phyloP scores from a whole-genome alignment of 2,888 invertebrate genomes.

The Sinohyriopsis cumingii region DNA sequence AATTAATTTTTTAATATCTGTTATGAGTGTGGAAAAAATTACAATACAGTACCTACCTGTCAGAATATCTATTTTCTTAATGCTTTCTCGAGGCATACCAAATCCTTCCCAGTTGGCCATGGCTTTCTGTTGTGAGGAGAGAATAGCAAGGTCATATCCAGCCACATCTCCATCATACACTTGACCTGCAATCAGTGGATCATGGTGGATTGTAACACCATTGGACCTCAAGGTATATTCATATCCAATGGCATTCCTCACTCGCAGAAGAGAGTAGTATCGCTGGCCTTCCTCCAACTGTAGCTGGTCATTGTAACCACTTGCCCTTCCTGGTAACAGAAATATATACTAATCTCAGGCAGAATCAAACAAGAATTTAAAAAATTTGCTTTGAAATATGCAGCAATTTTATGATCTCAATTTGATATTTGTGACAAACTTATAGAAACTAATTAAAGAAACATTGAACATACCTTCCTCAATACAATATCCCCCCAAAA shows the following conservation, averaged over 20 bases:
- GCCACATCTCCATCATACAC: conserved; percentile 50
- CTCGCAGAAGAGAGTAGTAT: conserved; percentile 48
- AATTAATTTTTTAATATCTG: no score
- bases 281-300: conserved; percentile 44
- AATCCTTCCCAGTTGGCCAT: conserved; percentile 61
- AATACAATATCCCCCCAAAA: no score
- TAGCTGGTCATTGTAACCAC: conserved; percentile 50
- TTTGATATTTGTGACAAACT: no score
- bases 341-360: neutral
- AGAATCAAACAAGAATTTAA: neutral
- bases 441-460: no score
- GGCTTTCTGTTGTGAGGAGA: conserved; percentile 36
- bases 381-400: neutral
- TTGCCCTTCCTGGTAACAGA: conserved; percentile 33
- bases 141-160: conserved; percentile 45
- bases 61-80: conserved; percentile 22
- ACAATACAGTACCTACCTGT: conserved; percentile 25
- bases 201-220: conserved; percentile 50
- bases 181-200: conserved; percentile 53
- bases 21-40: no score
- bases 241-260: conserved; percentile 48
- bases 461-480: no score
- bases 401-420: no score
- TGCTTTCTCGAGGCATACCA: conserved; percentile 38
- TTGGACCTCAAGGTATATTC: conserved; percentile 47